phyloP scores from a whole-genome alignment of 2,113 vertebrate genomes.

The Cynopterus brachyotis region DNA sequence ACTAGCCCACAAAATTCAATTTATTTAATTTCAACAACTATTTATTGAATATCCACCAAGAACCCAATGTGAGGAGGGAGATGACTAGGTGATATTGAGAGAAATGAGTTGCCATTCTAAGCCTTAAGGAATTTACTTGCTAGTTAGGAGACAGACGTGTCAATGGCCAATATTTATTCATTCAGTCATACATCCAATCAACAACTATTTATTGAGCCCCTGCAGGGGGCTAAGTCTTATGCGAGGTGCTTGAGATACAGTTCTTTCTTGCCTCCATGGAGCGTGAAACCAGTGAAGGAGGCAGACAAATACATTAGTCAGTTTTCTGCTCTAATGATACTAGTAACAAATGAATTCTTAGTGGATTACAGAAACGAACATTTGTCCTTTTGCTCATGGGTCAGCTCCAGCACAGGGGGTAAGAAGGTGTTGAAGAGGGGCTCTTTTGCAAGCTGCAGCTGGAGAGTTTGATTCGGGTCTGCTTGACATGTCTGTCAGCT shows the following conservation, averaged over 20 bases:
- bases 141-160: neutral
- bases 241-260: too few relatives aligned
- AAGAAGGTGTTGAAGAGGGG: too few relatives aligned
- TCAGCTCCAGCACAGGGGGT: neutral
- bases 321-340: neutral
- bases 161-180: neutral
- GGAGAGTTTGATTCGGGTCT: neutral
- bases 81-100: neutral
- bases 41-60: constrained; percentile 59
- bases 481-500: neutral
- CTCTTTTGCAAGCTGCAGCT: neutral
- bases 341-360: neutral
- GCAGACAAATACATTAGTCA: neutral
- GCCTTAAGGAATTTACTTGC: neutral
- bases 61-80: neutral
- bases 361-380: neutral
- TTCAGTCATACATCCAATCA: neutral
- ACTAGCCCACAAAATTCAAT: constrained; percentile 50
- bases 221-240: neutral
- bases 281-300: neutral
- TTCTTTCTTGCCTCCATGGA: neutral
- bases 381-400: neutral
- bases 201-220: neutral
- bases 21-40: constrained; percentile 66
- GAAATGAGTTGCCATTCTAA: neutral